A percentile compares a stretch with the other conserved stretches of the same genome.
Conservation (phyloP, 2,113 vertebrate species). For the Hystrix cristata region DNA sequence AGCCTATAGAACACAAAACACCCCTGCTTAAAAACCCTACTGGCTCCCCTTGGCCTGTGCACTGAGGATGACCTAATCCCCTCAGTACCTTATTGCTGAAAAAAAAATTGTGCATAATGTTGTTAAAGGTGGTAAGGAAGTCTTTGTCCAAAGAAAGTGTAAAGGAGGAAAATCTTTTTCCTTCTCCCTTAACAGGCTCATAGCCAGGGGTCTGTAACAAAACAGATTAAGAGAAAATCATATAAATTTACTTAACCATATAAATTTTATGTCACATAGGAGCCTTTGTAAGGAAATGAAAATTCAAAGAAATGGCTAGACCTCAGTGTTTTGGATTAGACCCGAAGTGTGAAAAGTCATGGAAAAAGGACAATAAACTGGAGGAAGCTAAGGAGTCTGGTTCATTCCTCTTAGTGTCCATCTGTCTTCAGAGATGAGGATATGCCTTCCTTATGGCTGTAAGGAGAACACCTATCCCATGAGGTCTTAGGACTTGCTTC, state of each 20-base stretch:
- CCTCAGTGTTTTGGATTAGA: not conserved
- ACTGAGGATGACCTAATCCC: not conserved
- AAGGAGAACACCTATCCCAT: not conserved
- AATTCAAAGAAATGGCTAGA: not conserved
- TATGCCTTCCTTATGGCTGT: not conserved
- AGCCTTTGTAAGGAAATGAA: constrained; percentile 18
- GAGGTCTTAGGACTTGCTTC: not conserved
- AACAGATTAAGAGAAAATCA: not conserved
- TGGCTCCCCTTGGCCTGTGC: not conserved
- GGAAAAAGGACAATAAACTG: not conserved
- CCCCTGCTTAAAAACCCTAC: not conserved
- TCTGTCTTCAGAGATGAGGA: not conserved
- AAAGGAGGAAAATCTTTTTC: not conserved
- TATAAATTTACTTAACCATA: not conserved
- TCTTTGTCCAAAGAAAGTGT: not conserved
- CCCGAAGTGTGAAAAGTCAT: not conserved
- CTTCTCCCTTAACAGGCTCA: not conserved
- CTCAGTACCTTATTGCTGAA: not conserved
- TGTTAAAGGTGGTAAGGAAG: not conserved
- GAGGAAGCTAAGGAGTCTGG: not conserved
- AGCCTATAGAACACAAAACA: not conserved
- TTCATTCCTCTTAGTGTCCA: not conserved
- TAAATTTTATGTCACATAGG: not conserved
- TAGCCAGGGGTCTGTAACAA: not conserved
- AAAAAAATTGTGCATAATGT: not conserved